Evolutionary conservation across 1,140 invertebrate genomes (phyloP).

Genomic region (Drosophila jambulina): DNA sequence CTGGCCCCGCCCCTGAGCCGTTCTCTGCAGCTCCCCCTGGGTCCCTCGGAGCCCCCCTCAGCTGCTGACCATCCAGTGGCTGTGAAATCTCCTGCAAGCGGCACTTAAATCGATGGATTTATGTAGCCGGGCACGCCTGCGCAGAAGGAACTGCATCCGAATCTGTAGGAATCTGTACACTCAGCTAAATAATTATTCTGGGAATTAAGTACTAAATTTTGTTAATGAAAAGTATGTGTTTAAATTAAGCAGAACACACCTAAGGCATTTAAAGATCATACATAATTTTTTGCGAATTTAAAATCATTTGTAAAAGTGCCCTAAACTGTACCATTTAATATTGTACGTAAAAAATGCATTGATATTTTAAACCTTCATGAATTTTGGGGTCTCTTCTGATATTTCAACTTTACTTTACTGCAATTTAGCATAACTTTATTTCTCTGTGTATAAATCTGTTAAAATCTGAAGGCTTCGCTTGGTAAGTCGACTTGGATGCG

Average conservation of each 20-base stretch:
- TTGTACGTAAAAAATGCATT: neutral
- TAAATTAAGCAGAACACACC: neutral
- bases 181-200: neutral
- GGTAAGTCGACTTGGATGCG: slow-evolving; percentile 64
- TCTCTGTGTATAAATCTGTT: slow-evolving; percentile 3
- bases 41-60: neutral
- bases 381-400: neutral
- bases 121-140: slow-evolving; percentile 74
- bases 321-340: neutral
- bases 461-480: slow-evolving; percentile 5
- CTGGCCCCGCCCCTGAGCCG: slow-evolving; percentile 17
- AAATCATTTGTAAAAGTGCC: neutral
- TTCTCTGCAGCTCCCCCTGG: neutral
- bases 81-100: slow-evolving; percentile 71
- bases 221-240: neutral
- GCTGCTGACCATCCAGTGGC: slow-evolving; percentile 28
- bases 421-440: neutral
- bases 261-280: too few species aligned
- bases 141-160: slow-evolving; percentile 54
- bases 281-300: neutral
- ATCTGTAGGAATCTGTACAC: slow-evolving; percentile 10
- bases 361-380: neutral
- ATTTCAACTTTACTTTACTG: neutral
- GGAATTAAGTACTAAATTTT: neutral
- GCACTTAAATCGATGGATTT: slow-evolving; percentile 83